Evolutionary conservation across 2,888 invertebrate genomes (phyloP), one percentile per base, ranked within the genome.

Genomic region (Tenthredo scrophulariae): DNA sequence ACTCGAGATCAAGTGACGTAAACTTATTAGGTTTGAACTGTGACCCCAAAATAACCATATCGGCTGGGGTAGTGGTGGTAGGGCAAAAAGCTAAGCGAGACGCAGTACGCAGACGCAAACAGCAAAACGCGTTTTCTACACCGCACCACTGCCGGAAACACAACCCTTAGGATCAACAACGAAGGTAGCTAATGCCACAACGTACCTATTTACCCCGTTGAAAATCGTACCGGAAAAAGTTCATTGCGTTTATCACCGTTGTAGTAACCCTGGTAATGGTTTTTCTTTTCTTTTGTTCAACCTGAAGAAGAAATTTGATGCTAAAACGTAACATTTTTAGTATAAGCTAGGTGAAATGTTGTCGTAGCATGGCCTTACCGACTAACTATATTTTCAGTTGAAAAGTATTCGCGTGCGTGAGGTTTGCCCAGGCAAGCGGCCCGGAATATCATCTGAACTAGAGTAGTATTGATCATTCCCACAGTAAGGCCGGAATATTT

Each of bases 391-490:
- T 67, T 29, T 43, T 7, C n/a, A 37, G 46, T 46, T 74, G 46
- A 65, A 80, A 67, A 67, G 67, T 67, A 65, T 83, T 83, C 33
- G 83, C 83, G 70, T 83, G 83, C 83, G 67, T 83, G 83, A 83
- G 67, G 65, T 65, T 83, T 83, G 46, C 43, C 83, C 83, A 83
- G 83, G 83, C 83, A 83, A n/a, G 67, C 83, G 40, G 83, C 83
- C 70, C 70, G 79, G 85, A 85, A 70, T 82, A 72, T 79, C 85
- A 85, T 85, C 79, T 46, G 65, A 85, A 85, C 82, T 85, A 85
- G 80, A 79, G 80, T 85, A 85, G 85, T 85, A 85, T 85, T 82
- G 85, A 85, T 85, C 82, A 79, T 85, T 85, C 43, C 85, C 67
- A 85, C 82, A 65, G 67, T 85, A 85, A 82, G 85, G 85, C 58